Base-by-base conservation (phyloP, 2,113 vertebrate species). In the Lagopus muta region DNA sequence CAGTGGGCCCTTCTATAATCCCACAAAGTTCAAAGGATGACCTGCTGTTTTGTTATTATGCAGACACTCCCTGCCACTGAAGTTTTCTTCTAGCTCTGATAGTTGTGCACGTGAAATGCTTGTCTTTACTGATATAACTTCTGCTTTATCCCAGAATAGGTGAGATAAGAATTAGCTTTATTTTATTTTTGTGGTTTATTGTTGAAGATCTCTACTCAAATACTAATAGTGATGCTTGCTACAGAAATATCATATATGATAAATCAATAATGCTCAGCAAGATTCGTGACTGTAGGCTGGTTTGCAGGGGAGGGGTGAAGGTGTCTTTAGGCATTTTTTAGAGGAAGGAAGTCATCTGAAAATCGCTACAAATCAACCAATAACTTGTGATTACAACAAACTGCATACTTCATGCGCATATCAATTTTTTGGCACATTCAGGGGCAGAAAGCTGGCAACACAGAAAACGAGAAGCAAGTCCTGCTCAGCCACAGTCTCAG, bases 361-460 rank as follows among this genome's bases (percentile, higher is more conserved):
- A 93, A 84, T 16, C 21, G 17, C 36, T 74, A 47, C 70, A 91
- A 85, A 87, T 75, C 22, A 91, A 60, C 34, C 70, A 65, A 24
- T 36, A 40, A 66, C 76, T 87, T 84, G 32, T 92, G 78, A 48
- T 61, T 80, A 15, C 6, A 7, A 38, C 11, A 97, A 95, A 77
- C 78, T 76, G 55, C 6, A 92, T 89, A 92, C 20, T 87, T 85
- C 69, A 75, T 13, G 36, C 60, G 62, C 4, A 1, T 67, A 69
- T 21, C n/a, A 72, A 18, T 30, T 38, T 92, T 87, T 64, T 57
- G 30, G 22, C 72, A 21, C 65, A 25, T 43, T 72, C 17, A 79
- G 80, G 80, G 82, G 36, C 66, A 94, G 36, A 86, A 95, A 92
- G 5, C 18, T 81, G 65, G 42, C 40, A 95, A 77, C 38, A 58